A percentile compares a stretch with the other conserved stretches of the same genome.
These are phyloP conservation scores for Metopia argyrocephala DNA, from an alignment of 2,888 invertebrate species.

Conservation along the genomic window DNA sequence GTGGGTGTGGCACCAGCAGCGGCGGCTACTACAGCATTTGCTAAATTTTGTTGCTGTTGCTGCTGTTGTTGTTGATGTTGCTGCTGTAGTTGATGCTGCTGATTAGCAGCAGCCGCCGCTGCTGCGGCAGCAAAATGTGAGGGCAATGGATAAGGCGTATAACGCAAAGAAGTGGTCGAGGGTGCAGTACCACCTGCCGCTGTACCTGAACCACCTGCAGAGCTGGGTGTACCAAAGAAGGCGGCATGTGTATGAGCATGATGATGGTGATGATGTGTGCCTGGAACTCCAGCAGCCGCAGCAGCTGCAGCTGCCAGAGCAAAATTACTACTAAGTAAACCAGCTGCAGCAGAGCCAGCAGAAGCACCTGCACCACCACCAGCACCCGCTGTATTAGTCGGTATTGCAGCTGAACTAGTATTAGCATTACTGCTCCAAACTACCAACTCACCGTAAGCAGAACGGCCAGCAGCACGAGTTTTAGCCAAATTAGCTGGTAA, in stretches of 20 bases:
- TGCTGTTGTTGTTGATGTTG: slow-evolving; percentile 78
- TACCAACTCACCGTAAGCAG: slow-evolving; percentile 99
- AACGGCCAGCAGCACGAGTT: slow-evolving; percentile 95
- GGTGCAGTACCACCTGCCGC: slow-evolving; percentile 32
- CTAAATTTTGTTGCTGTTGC: slow-evolving; percentile 77
- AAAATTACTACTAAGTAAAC: slow-evolving; percentile 74
- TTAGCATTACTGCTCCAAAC: slow-evolving; percentile 85
- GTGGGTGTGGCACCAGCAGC: slow-evolving; percentile 72
- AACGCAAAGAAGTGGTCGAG: slow-evolving; percentile 79
- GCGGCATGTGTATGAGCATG: slow-evolving; percentile 66
- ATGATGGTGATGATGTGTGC: slow-evolving; percentile 70
- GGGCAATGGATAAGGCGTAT: slow-evolving; percentile 83
- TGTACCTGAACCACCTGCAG: slow-evolving; percentile 55
- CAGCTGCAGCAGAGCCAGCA: slow-evolving; percentile 80
- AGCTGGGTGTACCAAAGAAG: slow-evolving; percentile 62
- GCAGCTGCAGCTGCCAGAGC: slow-evolving; percentile 69
- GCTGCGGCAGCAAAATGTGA: slow-evolving; percentile 77
- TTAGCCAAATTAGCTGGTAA: slow-evolving; percentile 97
- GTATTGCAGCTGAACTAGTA: slow-evolving; percentile 77
- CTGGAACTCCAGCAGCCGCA: slow-evolving; percentile 68
- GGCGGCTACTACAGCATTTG: slow-evolving; percentile 74
- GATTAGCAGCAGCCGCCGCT: slow-evolving; percentile 71
- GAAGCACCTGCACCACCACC: slow-evolving; percentile 82
- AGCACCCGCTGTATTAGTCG: slow-evolving; percentile 80
- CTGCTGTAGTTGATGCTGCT: slow-evolving; percentile 79